phyloP scores from a whole-genome alignment of 1,140 invertebrate genomes.

The Scaptomyza pallida region DNA sequence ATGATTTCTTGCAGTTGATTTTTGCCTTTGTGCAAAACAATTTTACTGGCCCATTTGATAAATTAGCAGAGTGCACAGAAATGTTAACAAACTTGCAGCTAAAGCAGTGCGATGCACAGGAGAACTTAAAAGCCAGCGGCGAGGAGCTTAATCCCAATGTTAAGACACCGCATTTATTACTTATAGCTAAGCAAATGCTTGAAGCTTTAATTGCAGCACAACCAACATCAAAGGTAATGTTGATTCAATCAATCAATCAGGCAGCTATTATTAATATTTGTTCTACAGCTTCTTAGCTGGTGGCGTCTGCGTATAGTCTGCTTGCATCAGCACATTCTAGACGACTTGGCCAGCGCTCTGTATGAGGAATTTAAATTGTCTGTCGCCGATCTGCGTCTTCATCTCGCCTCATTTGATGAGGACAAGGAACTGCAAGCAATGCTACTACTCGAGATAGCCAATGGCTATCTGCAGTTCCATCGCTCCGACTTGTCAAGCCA shows the following conservation, averaged over 20 bases:
- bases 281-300: conserved; percentile 85
- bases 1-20: conserved; percentile 84
- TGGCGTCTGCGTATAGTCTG: conserved; percentile 90
- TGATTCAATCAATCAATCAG: conserved; percentile 33
- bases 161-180: conserved; percentile 87
- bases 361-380: conserved; percentile 87
- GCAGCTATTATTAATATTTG: neutral
- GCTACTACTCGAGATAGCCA: conserved; percentile 90
- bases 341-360: conserved; percentile 88
- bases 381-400: conserved; percentile 85
- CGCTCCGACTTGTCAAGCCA: conserved; percentile 88
- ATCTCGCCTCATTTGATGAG: conserved; percentile 80
- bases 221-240: conserved; percentile 70
- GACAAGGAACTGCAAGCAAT: conserved; percentile 86
- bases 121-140: conserved; percentile 85
- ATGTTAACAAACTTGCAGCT: conserved; percentile 36
- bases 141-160: conserved; percentile 88
- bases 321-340: conserved; percentile 90
- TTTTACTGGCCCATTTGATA: conserved; percentile 89
- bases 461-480: conserved; percentile 90
- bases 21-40: conserved; percentile 92
- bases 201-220: conserved; percentile 84
- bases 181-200: conserved; percentile 88
- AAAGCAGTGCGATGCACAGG: conserved; percentile 14
- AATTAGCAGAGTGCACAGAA: conserved; percentile 46